Percentiles rank a stretch among this genome's conserved stretches.
Conservation (phyloP, 2,888 invertebrate species). For the Micropterix aruncella region DNA sequence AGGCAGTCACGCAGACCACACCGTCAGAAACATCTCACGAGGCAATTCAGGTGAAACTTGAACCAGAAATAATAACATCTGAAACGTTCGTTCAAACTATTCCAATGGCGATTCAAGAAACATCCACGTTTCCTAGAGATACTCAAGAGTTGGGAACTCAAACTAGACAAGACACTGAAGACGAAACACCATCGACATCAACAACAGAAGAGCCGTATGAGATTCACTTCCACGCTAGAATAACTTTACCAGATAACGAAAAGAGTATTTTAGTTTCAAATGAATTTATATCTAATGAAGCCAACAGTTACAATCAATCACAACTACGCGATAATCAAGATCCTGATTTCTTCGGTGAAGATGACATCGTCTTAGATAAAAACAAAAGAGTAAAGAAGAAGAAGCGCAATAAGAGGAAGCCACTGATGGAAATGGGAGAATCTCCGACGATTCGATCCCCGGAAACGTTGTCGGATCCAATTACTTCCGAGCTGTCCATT, state of each 20-base stretch:
- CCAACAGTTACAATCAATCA: background rate
- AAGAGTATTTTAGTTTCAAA: constrained; percentile 6
- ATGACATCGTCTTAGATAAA: constrained; percentile 12
- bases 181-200: constrained; percentile 29
- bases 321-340: constrained; percentile 13
- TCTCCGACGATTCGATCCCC: constrained; percentile 25
- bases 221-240: constrained; percentile 43
- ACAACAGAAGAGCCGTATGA: constrained; percentile 40
- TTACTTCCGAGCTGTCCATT: constrained; percentile 32
- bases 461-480: constrained; percentile 34
- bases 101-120: constrained; percentile 9
- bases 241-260: constrained; percentile 35
- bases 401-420: constrained; percentile 25
- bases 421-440: constrained; percentile 28
- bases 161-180: constrained; percentile 38
- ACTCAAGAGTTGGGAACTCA: constrained; percentile 29
- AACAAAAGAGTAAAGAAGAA: constrained; percentile 20
- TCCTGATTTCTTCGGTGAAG: constrained; percentile 11
- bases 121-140: constrained; percentile 14
- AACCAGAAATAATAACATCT: constrained; percentile 12
- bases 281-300: constrained; percentile 3
- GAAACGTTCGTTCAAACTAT: constrained; percentile 19
- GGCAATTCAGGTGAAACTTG: constrained; percentile 8
- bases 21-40: constrained; percentile 10
- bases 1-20: background rate